phyloP scores from a whole-genome alignment of 1,140 invertebrate species.

The Acromyrmex heyeri region DNA sequence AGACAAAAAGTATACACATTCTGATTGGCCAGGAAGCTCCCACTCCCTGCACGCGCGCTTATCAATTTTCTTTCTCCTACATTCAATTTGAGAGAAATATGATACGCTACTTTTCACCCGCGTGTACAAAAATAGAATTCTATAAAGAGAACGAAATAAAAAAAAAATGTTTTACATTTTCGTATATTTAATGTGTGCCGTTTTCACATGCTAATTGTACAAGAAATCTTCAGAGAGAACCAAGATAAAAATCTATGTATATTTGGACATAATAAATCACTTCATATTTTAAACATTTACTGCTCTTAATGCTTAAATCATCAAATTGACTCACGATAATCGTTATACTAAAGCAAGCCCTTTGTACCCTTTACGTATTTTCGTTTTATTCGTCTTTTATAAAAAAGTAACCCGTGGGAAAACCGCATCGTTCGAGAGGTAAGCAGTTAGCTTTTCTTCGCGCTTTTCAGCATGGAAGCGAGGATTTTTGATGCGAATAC shows the following conservation, averaged over 20 bases:
- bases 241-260: neutral
- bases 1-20: neutral
- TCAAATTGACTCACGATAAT: slow-evolving; percentile 20
- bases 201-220: neutral
- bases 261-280: too few relatives aligned
- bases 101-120: neutral
- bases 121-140: neutral
- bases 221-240: neutral
- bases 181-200: neutral
- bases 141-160: neutral
- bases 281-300: neutral
- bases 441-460: slow-evolving; percentile 60
- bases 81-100: neutral
- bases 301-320: neutral
- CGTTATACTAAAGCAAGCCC: slow-evolving; percentile 20
- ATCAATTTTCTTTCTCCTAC: neutral
- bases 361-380: slow-evolving; percentile 33
- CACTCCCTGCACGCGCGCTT: neutral
- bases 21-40: slow-evolving; percentile 23
- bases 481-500: slow-evolving; percentile 61
- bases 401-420: slow-evolving; percentile 37
- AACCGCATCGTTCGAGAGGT: slow-evolving; percentile 52
- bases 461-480: slow-evolving; percentile 29
- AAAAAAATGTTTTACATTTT: slow-evolving; percentile 1
- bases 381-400: slow-evolving; percentile 14